Percentiles rank a stretch among this genome's conserved stretches.
phyloP scores from a whole-genome alignment of 2,113 vertebrate genomes.

The Phrynocephalus versicolor region DNA sequence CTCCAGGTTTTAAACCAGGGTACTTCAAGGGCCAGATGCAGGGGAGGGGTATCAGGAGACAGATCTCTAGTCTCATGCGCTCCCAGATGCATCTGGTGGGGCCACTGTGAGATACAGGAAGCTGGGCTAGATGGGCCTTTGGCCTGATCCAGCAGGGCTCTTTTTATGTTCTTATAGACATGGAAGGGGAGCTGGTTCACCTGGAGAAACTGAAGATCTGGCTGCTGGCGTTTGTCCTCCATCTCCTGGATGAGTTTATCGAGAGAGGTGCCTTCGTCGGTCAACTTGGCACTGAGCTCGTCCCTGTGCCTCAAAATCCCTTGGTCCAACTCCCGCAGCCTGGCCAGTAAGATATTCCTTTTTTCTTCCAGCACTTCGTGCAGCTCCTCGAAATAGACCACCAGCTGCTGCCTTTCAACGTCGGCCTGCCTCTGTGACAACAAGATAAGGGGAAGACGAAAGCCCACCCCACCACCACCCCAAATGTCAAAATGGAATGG shows the following conservation, averaged over 20 bases:
- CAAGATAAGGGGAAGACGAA: background rate
- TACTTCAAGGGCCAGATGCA: too few relatives aligned
- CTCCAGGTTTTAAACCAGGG: too few relatives aligned
- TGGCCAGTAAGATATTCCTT: conserved; percentile 27
- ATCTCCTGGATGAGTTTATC: conserved; percentile 47
- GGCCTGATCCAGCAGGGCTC: too few relatives aligned
- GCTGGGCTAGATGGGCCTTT: too few relatives aligned
- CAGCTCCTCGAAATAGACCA: conserved; percentile 47
- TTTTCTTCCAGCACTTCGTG: conserved; percentile 46
- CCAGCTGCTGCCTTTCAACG: conserved; percentile 53
- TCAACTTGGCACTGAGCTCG: conserved; percentile 32
- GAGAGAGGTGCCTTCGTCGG: conserved; percentile 43
- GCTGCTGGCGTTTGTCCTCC: conserved; percentile 46
- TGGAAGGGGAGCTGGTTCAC: background rate
- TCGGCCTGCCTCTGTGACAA: conserved; percentile 25
- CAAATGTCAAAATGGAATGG: background rate
- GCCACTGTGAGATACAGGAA: too few relatives aligned
- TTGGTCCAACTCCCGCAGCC: conserved; percentile 45
- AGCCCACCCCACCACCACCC: too few relatives aligned
- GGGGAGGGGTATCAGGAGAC: too few relatives aligned
- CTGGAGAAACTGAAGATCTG: conserved; percentile 36
- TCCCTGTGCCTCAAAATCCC: conserved; percentile 53
- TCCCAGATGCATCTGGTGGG: too few relatives aligned
- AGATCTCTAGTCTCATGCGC: too few relatives aligned
- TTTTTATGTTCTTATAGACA: too few relatives aligned